phyloP scores from a whole-genome alignment of 2,113 vertebrate species.

The Oenanthe melanoleuca region DNA sequence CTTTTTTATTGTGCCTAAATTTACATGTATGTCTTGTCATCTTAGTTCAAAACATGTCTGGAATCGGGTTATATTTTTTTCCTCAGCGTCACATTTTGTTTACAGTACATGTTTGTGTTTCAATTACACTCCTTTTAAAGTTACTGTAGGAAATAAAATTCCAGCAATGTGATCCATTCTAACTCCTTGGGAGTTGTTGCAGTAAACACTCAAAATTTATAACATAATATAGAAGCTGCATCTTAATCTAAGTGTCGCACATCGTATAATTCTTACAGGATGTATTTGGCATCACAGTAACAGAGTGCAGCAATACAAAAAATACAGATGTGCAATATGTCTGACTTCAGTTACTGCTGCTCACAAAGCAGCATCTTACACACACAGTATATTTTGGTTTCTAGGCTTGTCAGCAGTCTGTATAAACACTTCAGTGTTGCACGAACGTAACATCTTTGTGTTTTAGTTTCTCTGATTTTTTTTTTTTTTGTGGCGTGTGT shows the following conservation, averaged over 20 bases:
- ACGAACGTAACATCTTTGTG: background rate
- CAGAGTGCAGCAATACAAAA: background rate
- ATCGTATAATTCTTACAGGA: background rate
- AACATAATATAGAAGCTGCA: background rate
- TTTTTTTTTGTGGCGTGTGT: background rate
- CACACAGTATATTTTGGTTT: background rate
- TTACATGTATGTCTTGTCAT: background rate
- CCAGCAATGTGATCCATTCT: background rate
- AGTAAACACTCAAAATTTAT: background rate
- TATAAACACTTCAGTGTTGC: background rate
- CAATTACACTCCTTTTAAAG: background rate
- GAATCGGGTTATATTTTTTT: background rate
- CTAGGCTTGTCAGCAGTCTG: constrained; percentile 6
- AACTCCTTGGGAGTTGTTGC: background rate
- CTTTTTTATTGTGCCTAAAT: background rate
- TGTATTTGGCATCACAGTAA: background rate
- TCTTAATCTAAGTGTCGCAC: background rate
- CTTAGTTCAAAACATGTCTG: background rate
- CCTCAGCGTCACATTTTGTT: background rate
- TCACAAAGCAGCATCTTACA: background rate
- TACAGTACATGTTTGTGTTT: background rate
- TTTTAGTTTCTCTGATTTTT: background rate
- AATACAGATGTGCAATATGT: background rate
- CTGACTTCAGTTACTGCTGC: constrained; percentile 2
- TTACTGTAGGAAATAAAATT: background rate